Evolutionary conservation across 2,888 invertebrate genomes (phyloP), one percentile per base, ranked within the genome.

Genomic region (Heliconius ethilla): DNA sequence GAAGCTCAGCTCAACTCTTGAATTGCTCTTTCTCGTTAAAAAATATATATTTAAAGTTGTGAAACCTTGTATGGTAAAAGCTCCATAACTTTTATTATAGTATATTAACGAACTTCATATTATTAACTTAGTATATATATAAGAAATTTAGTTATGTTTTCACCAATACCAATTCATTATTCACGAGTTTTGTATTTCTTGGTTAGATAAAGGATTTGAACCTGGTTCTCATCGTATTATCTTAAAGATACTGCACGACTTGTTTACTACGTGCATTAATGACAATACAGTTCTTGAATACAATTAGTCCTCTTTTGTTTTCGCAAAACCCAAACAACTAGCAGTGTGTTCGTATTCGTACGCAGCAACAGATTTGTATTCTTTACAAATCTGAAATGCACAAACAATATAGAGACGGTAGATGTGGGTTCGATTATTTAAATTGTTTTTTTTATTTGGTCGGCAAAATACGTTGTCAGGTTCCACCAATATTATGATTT

Each of bases 301-400:
- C 63, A n/a, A n/a, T 59, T 11, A 29, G 63, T 25, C 25, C 18
- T 63, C 63, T 63, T 63, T 63, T 63, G 63, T 63, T 63, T 63
- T 27, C 27, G 3, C 27, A 63, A 27, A 27, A 63, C 15, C 25
- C 27, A 15, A 63, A 15, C 63, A 27, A 18, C 9, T 62, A 25
- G 62, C 62, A 2, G 7, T 51, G 51, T 51, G 51, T 7, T 51
- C 13, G 62, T 25, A 25, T 7, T 51, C 13, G 62, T 27, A 62
- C 11, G 25, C 62, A 62, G 25, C 25, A 6, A 25, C 13, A 25
- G 62, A 62, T 62, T 62, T 25, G 62, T 62, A 62, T 25, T n/a
- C 25, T 22, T 62, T 27, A 62, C 25, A 62, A 25, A 18, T 51
- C 2, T 51, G 51, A 59, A n/a, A 59, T 11, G 59, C 11, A n/a